Evolutionary conservation across 2,888 invertebrate genomes (phyloP), one percentile per base, ranked within the genome.

Genomic region (Cyclophora punctaria): DNA sequence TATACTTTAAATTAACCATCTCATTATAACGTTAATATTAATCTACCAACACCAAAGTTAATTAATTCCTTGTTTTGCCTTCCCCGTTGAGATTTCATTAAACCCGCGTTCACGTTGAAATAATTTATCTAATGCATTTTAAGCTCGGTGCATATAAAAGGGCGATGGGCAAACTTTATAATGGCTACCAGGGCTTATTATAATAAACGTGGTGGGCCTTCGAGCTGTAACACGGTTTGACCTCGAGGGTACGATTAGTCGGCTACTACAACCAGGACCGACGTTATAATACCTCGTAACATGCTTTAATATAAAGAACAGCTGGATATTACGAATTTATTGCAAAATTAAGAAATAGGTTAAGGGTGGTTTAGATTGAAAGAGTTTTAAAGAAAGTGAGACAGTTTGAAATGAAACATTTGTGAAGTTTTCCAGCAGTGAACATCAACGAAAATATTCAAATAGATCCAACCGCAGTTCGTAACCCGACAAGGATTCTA

Each of bases 151-250:
- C 55, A 58, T 66, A 70, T 73, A 75, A 57, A 77, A 75, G 76
- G 78, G 74, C 78, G 79, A 79, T 76, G 78, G 76, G 69, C 69
- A 75, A 73, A 77, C 72, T 70, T 75, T 80, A 78, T 82, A 82
- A 85, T 81, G 67, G 78, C 66, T 71, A 71, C 73, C 62, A 64
- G 55, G 49, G 70, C 82, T 83, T 83, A 85, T 86, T 86, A 85
- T 82, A 86, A 86, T 88, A 86, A 86, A 82, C 83, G 83, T 81
- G 83, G 83, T 66, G 76, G 72, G 73, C 73, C 73, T 74, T 59
- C 69, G 69, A 72, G 76, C 73, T 73, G 67, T 71, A 78, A 87
- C 87, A 87, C 79, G 84, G 76, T 66, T 64, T 86, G 87, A 88
- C 87, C 87, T 68, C 75, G 62, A 63, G 83, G 78, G 80, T 74